Percentiles rank a stretch among this genome's conserved stretches.
These are phyloP conservation scores for human DNA, from an alignment of 2,113 vertebrate genomes.

Conservation along the genomic window DNA sequence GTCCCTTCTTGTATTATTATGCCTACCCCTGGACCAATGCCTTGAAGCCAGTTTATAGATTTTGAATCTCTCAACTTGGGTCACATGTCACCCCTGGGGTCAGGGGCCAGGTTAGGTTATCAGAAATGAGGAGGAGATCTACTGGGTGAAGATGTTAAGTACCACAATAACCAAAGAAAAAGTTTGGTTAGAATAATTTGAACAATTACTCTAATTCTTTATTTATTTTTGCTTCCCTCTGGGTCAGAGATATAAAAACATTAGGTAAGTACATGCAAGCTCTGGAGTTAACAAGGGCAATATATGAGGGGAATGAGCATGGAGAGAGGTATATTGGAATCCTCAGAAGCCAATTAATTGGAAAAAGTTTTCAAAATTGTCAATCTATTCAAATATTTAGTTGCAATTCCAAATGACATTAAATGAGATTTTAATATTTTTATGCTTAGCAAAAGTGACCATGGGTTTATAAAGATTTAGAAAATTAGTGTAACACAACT, in stretches of 20 bases:
- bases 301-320: neutral
- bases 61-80: neutral
- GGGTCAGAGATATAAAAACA: neutral
- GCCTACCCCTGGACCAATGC: neutral
- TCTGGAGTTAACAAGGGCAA: neutral
- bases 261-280: neutral
- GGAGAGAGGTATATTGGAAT: neutral
- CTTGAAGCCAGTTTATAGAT: neutral
- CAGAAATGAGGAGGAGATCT: neutral
- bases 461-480: neutral
- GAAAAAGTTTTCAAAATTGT: neutral
- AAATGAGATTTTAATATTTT: neutral
- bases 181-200: neutral
- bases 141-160: neutral
- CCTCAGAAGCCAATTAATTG: neutral
- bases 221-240: neutral
- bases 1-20: neutral
- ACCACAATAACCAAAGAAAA: neutral
- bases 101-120: neutral
- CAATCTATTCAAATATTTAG: neutral
- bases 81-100: neutral
- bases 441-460: slow-evolving; percentile 16
- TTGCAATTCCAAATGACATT: neutral
- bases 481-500: neutral
- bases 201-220: neutral